Evolutionary conservation across 23 tunicate genomes (phyloP), one percentile per base, ranked within the genome.

Genomic region (Diplosoma virens): DNA sequence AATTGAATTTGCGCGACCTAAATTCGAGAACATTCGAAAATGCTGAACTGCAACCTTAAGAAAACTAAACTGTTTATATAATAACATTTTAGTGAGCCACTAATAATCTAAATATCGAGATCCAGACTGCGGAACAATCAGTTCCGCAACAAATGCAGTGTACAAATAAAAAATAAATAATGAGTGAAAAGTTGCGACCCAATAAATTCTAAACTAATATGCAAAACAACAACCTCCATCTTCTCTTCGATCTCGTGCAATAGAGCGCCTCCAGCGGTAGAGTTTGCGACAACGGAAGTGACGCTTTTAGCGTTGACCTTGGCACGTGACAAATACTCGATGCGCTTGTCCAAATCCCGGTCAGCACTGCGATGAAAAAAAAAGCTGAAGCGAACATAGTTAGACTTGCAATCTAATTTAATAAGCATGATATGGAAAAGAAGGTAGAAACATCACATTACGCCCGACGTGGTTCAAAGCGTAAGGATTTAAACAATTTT

Each of bases 311-410:
- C 94, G 73, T 94, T 81, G 37, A 94, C 82, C 28, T 70, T 84
- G 22, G 99, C 99, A n/a, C 95, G 86, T 26, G 95, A 87, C 75
- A 94, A 75, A 71, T 84, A 88, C 53, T 94, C 99, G 47, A 94
- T 74, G 14, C 99, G 81, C 32, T 45, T 52, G 30, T 67, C 25
- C 1, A 94, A 71, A 27, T 79, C 48, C 1, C 89, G 89, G 36
- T 83, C 95, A 30, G 64, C 16, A 20, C 96, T 89, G 87, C 1
- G 68, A 68, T 25, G 17, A 66, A 22, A n/a, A n/a, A n/a, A n/a
- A n/a, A n/a, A n/a, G n/a, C n/a, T n/a, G n/a, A n/a, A n/a, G n/a
- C n/a, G n/a, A n/a, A n/a, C n/a, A n/a, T n/a, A n/a, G n/a, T n/a
- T n/a, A n/a, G n/a, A n/a, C n/a, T n/a, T n/a, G n/a, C n/a, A n/a